Evolutionary conservation across 2,797 vertebrate species (phyloP).

Genomic region (Monodelphis domestica): DNA sequence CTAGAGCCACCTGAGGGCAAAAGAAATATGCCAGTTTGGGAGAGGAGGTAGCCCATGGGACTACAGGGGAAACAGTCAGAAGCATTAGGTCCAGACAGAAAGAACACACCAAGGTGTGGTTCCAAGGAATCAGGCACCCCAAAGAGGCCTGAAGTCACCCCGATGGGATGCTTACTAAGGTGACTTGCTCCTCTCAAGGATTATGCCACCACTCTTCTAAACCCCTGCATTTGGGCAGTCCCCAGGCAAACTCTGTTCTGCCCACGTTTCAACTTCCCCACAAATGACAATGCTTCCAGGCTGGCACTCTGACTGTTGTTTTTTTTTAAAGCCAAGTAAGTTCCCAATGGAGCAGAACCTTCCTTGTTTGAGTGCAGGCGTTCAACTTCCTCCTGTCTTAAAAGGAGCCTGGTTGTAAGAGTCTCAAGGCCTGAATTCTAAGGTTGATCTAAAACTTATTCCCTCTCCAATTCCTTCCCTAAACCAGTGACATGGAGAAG

Average conservation of each 20-base stretch:
- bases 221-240: too few species aligned
- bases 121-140: neutral
- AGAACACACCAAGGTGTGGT: neutral
- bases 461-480: conserved; percentile 22
- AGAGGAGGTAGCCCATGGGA: neutral
- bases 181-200: too few species aligned
- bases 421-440: conserved; percentile 27
- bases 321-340: too few species aligned
- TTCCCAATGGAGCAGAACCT: too few species aligned
- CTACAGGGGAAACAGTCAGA: neutral
- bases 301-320: too few species aligned
- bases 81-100: neutral
- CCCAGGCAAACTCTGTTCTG: too few species aligned
- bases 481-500: conserved; percentile 6
- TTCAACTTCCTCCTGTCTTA: too few species aligned
- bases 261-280: too few species aligned
- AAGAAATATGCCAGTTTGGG: neutral
- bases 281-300: too few species aligned
- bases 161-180: too few species aligned
- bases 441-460: conserved; percentile 14
- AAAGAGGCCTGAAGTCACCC: neutral
- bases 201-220: too few species aligned
- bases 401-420: neutral
- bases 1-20: neutral
- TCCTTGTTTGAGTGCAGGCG: too few species aligned